These are phyloP conservation scores for Pseudomyrmex sp. DNA, from an alignment of 1,140 invertebrate species.

Conservation along the genomic window DNA sequence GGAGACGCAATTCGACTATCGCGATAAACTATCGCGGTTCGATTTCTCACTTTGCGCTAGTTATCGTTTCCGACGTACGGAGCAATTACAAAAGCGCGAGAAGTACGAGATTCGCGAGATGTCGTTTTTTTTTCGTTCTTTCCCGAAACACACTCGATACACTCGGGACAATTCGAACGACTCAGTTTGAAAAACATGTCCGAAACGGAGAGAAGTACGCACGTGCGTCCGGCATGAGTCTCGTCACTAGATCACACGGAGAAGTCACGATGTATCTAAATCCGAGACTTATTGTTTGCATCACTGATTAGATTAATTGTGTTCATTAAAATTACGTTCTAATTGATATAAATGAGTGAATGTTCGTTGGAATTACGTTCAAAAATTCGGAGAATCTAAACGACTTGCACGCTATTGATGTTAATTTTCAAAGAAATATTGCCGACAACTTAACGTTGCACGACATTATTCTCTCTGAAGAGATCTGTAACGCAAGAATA, in stretches of 20 bases:
- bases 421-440: background rate
- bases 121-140: background rate
- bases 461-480: background rate
- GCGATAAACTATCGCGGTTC: background rate
- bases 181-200: background rate
- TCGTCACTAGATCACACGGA: conserved; percentile 2
- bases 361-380: no score
- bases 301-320: conserved; percentile 1
- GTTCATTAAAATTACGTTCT: background rate
- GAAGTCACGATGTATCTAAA: background rate
- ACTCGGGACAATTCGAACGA: conserved; percentile 17
- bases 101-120: background rate
- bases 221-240: background rate
- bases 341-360: no score
- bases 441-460: background rate
- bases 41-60: background rate
- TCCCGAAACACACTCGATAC: background rate
- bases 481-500: conserved; percentile 19
- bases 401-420: no score
- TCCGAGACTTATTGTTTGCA: background rate
- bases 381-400: no score
- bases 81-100: background rate
- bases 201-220: background rate
- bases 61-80: background rate
- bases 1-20: background rate